Conservation (phyloP, 2,797 vertebrate species). For the Sebastes trivittatus region DNA sequence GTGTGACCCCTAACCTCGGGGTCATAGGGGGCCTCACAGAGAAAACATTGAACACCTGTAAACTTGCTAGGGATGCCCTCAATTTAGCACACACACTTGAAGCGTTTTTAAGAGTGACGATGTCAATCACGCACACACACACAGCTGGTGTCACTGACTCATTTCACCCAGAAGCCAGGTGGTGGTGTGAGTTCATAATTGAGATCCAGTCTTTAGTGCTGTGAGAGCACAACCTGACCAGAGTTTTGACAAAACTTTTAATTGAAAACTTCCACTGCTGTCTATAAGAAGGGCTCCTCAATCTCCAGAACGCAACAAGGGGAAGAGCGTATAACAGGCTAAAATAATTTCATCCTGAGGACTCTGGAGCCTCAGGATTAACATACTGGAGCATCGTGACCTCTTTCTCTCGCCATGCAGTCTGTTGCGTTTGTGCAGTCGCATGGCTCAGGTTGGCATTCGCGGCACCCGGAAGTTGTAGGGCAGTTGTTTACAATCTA, state of each 20-base stretch:
- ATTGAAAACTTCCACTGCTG: conserved; percentile 53
- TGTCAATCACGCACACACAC: background rate
- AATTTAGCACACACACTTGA: conserved; percentile 48
- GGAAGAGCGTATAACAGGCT: conserved; percentile 27
- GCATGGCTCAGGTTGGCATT: background rate
- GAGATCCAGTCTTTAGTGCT: conserved; percentile 42
- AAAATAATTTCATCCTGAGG: conserved; percentile 36
- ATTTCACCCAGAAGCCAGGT: conserved; percentile 38
- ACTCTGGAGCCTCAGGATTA: conserved; percentile 48
- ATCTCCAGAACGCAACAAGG: conserved; percentile 26
- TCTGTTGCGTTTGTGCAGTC: background rate
- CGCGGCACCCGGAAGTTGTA: background rate
- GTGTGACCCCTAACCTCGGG: conserved; percentile 20
- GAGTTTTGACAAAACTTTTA: conserved; percentile 63
- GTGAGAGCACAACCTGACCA: conserved; percentile 46
- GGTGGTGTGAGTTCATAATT: conserved; percentile 50
- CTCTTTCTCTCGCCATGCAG: conserved; percentile 21
- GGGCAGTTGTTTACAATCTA: background rate
- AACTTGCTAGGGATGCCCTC: conserved; percentile 38
- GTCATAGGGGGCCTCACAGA: conserved; percentile 26
- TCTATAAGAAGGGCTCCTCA: conserved; percentile 22
- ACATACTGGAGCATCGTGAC: conserved; percentile 11
- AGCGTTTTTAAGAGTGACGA: background rate
- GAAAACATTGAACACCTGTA: conserved; percentile 55
- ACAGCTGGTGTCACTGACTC: conserved; percentile 50